Base-by-base conservation (phyloP, 2,797 vertebrate genomes). In the Pelodytes ibericus region DNA sequence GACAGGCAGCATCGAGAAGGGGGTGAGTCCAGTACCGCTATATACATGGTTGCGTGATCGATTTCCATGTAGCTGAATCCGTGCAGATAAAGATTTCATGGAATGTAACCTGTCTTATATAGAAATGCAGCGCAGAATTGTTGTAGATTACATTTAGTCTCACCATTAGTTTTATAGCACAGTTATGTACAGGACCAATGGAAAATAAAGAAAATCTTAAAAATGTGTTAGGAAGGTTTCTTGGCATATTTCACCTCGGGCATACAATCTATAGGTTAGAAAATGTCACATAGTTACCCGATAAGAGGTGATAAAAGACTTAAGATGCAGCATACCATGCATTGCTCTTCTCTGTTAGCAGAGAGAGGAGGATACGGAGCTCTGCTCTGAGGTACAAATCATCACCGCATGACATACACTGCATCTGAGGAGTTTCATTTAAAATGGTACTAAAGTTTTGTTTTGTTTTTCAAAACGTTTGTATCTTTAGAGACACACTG, bases 1-100 rank as follows among this genome's bases (percentile, higher is more conserved):
- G 88, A 98, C 95, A 8, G 95, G 93, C 83, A 98, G 89, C 91
- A 99, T 99, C 74, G 97, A 99, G 75, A 98, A 98, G 74, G 97
- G 97, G 95, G 97, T 98, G 88, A 96, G 97, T 85, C 68, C 41
- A 80, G n/a, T n/a, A n/a, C n/a, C n/a, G n/a, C n/a, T 26, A 7
- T 77, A 22, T 53, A 53, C n/a, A 49, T 53, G 5, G 22, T 53
- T 4, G 20, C n/a, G 6, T 53, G 49, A 13, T 3, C 3, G 13
- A 44, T 4, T 4, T 22, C 22, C 49, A 6, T 11, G 22, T 22
- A 53, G n/a, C 49, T 20, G 22, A 24, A 24, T 6, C 18, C 9
- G 16, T 53, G 9, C 49, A 20, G 56, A 11, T 58, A 58, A 13
- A 26, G 10, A 3, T 58, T 44, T 4, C 3, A 44, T 44, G 41